Base-by-base conservation (phyloP, 2,888 invertebrate species). In the Trypoxylon attenuatum region DNA sequence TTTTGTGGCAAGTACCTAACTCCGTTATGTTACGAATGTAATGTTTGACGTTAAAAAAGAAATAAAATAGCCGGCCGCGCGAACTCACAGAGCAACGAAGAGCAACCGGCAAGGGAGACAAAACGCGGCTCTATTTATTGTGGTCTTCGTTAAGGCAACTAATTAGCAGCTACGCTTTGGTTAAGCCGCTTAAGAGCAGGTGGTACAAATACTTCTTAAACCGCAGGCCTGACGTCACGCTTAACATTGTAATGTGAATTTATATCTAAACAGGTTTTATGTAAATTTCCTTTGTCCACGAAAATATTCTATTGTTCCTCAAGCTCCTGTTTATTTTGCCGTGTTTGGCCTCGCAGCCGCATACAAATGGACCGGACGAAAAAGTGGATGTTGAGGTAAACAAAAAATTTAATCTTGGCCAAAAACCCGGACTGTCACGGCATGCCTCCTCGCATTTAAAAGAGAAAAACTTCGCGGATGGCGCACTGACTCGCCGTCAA, bases 111-210 rank as follows among this genome's bases (percentile, higher is more conserved):
- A n/a, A 63, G 53, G 51, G 52, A 49, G 59, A 47, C 29, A 16
- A 59, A 19, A 27, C 41, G 56, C 59, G 46, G 49, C 57, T 21
- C 41, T 55, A 47, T 39, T 51, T 56, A 51, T 38, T 49, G 29
- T 19, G 21, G 27, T 21, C 57, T 61, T 75, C 62, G 64, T 59
- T 52, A 62, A 58, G 46, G 62, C 55, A 45, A 52, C 55, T 67
- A 74, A 73, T 73, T 73, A 73, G 67, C 56, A 54, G 61, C 49
- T 47, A 52, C 49, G 49, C 56, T 59, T 66, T 29, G 33, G 56
- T 50, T 73, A 69, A 73, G 69, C 69, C 42, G 66, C 64, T 73
- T 73, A 73, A 43, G 33, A 66, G 53, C 63, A 58, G 60, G 50
- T 46, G 58, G 50, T 18, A 45, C 55, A 58, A 66, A 53, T 60